Evolutionary conservation across 2,113 vertebrate species (phyloP), one percentile per base, ranked within the genome.

Genomic region (Amazona vittata): DNA sequence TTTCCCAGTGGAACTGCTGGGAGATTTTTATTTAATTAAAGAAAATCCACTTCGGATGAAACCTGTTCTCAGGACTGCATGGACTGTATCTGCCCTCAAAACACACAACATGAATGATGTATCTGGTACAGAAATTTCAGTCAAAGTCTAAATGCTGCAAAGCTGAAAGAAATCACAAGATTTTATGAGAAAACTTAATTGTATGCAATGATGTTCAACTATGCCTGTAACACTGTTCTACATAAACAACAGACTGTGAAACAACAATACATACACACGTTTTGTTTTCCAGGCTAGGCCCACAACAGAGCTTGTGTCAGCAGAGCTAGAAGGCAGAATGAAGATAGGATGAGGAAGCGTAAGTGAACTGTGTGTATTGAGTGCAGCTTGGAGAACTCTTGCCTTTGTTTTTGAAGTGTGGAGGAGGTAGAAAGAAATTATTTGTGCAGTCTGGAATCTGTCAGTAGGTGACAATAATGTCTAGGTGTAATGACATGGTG

Each of bases 401-500:
- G 37, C 50, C 80, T 90, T 92, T 86, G 50, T n/a, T 69, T 76
- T 5, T 88, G 65, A 90, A 69, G 13, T 17, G 20, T 39, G 74
- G n/a, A 60, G 44, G 47, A 83, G 25, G n/a, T 55, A 16, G 71
- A 70, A 90, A 26, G 35, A 46, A 96, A 50, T 28, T 74, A 77
- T 83, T 68, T 78, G 82, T 67, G 82, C 59, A 90, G 85, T 88
- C 7, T 35, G 69, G 50, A 83, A 90, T 89, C 79, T 90, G 79
- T 81, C 83, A 83, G 49, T 37, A 59, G 6, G 43, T 78, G 62
- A 90, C 82, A 89, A 13, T 62, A 60, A 53, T 0, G 12, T 44
- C 90, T 91, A 89, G 78, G 74, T 90, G 84, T 84, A 94, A 93
- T 73, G 65, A 83, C 47, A 90, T 7, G 33, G 50, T 59, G 55